A percentile compares a stretch with the other conserved stretches of the same genome.
phyloP scores from a whole-genome alignment of 2,113 vertebrate genomes.

The Megaceryle maxima region DNA sequence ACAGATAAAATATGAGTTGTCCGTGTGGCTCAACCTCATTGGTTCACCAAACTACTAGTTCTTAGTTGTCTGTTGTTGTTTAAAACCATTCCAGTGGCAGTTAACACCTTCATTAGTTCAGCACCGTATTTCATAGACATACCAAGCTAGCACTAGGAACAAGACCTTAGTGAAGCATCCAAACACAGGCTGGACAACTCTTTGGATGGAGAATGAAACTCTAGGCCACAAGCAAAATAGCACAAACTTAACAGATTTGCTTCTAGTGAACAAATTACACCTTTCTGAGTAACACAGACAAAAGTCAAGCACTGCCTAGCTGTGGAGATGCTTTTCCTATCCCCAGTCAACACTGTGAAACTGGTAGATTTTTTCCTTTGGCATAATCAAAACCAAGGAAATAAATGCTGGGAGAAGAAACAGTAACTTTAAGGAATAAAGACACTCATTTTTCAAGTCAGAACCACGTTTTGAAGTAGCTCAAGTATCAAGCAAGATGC shows the following conservation, averaged over 20 bases:
- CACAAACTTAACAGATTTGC: fast-evolving
- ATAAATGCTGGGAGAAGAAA: not conserved
- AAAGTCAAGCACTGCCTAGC: not conserved
- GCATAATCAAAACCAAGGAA: not conserved
- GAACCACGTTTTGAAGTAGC: not conserved
- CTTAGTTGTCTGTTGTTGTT: not conserved
- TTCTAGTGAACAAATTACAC: not conserved
- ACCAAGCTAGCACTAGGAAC: not conserved
- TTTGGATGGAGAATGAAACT: not conserved
- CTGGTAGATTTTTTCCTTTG: fast-evolving
- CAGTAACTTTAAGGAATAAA: not conserved
- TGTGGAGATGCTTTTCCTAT: not conserved
- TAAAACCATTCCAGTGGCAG: not conserved
- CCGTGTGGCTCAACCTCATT: fast-evolving
- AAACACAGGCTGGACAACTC: not conserved
- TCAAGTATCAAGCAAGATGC: not conserved
- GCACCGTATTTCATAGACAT: not conserved
- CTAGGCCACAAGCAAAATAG: not conserved
- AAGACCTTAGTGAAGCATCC: not conserved
- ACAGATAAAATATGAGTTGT: too few relatives aligned
- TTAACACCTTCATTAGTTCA: not conserved
- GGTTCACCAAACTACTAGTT: not conserved
- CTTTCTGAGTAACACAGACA: not conserved
- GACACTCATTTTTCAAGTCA: not conserved
- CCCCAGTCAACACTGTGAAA: not conserved